phyloP scores from a whole-genome alignment of 1,140 invertebrate genomes.

The Reticulitermes speratus region DNA sequence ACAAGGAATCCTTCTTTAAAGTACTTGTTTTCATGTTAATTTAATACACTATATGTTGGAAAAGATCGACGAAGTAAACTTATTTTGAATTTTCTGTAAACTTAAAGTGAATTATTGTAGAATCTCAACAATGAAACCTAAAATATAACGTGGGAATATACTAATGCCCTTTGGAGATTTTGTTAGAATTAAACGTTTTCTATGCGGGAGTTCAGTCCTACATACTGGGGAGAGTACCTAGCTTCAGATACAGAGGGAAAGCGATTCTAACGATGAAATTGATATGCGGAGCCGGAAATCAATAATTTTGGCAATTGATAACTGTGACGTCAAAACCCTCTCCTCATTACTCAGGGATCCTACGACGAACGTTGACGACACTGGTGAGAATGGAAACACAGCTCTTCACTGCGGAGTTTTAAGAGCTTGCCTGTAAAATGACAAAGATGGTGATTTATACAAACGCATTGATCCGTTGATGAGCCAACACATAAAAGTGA shows the following conservation, averaged over 20 bases:
- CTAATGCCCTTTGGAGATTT: too few species aligned
- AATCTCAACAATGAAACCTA: too few species aligned
- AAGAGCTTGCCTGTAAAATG: not conserved
- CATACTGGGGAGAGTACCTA: not conserved
- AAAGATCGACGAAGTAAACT: too few species aligned
- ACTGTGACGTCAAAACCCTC: not conserved
- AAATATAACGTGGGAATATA: too few species aligned
- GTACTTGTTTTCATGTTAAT: too few species aligned
- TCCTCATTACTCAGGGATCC: not conserved
- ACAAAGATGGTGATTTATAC: not conserved
- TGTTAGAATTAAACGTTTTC: too few species aligned
- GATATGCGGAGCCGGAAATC: not conserved
- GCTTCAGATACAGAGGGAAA: not conserved
- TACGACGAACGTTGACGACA: not conserved
- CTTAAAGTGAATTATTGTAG: too few species aligned
- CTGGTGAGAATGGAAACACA: not conserved
- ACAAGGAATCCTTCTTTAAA: too few species aligned
- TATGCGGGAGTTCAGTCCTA: too few species aligned
- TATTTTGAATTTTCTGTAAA: too few species aligned
- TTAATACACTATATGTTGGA: too few species aligned
- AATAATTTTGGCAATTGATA: not conserved
- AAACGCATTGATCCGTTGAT: not conserved
- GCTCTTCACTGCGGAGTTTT: not conserved
- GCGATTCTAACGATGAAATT: not conserved
- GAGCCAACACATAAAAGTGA: not conserved